A percentile compares a stretch with the other conserved stretches of the same genome.
Conservation (phyloP, 2,888 invertebrate genomes). For the Agriopis leucophaearia region DNA sequence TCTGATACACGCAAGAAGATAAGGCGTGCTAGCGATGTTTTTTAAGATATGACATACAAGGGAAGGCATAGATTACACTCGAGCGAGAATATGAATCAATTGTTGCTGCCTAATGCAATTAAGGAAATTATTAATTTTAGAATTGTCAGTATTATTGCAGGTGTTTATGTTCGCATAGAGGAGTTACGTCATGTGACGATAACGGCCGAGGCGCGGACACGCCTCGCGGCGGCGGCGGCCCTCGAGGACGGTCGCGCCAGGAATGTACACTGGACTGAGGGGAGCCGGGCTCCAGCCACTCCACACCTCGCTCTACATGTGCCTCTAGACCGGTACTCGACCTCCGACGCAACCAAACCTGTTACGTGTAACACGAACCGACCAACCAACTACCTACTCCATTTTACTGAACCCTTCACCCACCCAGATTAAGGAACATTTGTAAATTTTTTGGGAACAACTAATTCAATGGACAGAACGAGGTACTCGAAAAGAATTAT, state of each 20-base stretch:
- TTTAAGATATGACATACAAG: constrained; percentile 51
- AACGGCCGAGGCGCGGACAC: constrained; percentile 78
- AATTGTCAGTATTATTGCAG: constrained; percentile 50
- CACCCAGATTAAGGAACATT: constrained; percentile 49
- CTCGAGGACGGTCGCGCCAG: constrained; percentile 74
- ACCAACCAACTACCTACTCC: constrained; percentile 56
- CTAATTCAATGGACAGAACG: constrained; percentile 64
- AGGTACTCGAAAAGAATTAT: constrained; percentile 69
- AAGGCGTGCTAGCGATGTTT: constrained; percentile 61
- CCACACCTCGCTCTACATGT: constrained; percentile 71
- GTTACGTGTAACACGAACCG: constrained; percentile 80
- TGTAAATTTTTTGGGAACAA: constrained; percentile 64
- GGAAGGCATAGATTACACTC: constrained; percentile 47
- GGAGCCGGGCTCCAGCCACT: constrained; percentile 60
- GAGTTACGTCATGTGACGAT: constrained; percentile 82
- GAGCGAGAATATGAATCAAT: constrained; percentile 45
- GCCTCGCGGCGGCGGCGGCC: constrained; percentile 78
- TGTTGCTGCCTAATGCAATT: constrained; percentile 30
- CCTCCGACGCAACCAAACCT: constrained; percentile 84
- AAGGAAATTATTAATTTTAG: constrained; percentile 43
- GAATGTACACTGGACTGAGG: constrained; percentile 63
- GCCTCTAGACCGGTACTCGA: constrained; percentile 81
- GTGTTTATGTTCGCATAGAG: constrained; percentile 36
- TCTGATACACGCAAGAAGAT: constrained; percentile 64
- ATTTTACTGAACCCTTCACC: constrained; percentile 54